A percentile compares a stretch with the other conserved stretches of the same genome.
These are phyloP conservation scores for Lepidostoma basale DNA, from an alignment of 1,140 invertebrate genomes.

Conservation along the genomic window DNA sequence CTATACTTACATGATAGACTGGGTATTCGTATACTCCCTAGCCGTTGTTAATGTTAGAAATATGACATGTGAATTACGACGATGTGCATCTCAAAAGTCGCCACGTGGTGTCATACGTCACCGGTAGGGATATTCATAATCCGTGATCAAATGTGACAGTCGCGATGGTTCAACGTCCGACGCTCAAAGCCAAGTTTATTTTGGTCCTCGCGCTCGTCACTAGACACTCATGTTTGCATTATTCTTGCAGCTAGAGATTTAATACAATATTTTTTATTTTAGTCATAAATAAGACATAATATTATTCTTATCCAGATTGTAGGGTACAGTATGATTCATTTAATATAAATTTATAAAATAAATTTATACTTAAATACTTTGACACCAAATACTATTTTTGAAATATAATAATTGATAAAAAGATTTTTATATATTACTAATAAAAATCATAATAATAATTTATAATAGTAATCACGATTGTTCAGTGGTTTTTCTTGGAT, in stretches of 20 bases:
- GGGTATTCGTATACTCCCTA: neutral
- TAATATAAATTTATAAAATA: neutral
- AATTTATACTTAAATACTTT: neutral
- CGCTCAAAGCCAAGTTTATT: constrained; percentile 10
- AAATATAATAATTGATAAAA: too few relatives aligned
- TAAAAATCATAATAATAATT: too few relatives aligned
- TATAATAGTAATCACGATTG: too few relatives aligned
- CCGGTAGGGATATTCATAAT: neutral
- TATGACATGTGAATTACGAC: too few relatives aligned
- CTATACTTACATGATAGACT: neutral
- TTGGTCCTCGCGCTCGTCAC: neutral
- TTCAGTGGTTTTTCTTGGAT: too few relatives aligned
- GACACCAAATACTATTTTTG: neutral
- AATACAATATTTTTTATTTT: neutral
- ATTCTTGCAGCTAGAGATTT: neutral
- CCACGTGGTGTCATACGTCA: neutral
- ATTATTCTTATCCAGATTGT: neutral
- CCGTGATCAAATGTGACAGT: neutral
- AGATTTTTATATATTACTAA: too few relatives aligned
- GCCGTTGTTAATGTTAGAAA: neutral
- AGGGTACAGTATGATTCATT: too few relatives aligned
- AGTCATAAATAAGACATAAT: neutral
- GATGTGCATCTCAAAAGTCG: neutral
- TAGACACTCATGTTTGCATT: neutral
- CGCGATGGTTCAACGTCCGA: constrained; percentile 9